These are phyloP conservation scores for Asbolus verrucosus DNA, from an alignment of 1,140 invertebrate species.

Conservation along the genomic window DNA sequence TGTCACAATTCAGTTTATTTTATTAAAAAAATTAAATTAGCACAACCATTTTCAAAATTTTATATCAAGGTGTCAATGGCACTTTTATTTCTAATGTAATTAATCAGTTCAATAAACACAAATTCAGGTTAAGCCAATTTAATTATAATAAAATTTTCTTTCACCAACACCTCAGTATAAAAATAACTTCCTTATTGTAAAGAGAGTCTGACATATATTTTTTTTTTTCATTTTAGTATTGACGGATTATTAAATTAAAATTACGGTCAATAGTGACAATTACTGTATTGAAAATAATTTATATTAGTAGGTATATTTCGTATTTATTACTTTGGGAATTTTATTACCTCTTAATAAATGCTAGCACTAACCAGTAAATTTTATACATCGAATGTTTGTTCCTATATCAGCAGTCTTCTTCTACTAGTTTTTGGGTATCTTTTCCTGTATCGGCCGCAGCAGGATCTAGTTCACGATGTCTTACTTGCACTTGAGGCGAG, in stretches of 20 bases:
- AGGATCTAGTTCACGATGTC: slow-evolving; percentile 85
- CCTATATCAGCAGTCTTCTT: slow-evolving; percentile 77
- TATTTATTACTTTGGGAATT: too few species aligned
- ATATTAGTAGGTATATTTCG: too few species aligned
- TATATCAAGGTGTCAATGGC: slow-evolving; percentile 50
- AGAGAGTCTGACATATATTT: slow-evolving; percentile 5
- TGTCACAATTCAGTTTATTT: background rate
- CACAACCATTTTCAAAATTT: slow-evolving; percentile 27
- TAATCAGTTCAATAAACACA: background rate
- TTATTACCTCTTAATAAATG: slow-evolving; percentile 47
- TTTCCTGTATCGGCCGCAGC: slow-evolving; percentile 87
- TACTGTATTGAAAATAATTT: too few species aligned
- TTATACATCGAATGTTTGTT: slow-evolving; percentile 37
- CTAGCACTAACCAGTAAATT: slow-evolving; percentile 52
- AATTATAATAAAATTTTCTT: slow-evolving; percentile 34
- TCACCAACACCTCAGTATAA: slow-evolving; percentile 36
- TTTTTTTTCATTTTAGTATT: too few species aligned
- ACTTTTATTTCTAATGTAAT: slow-evolving; percentile 41
- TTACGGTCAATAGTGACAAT: too few species aligned
- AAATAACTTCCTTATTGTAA: slow-evolving; percentile 16
- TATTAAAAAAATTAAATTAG: slow-evolving; percentile 8
- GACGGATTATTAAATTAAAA: too few species aligned
- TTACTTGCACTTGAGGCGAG: slow-evolving; percentile 78
- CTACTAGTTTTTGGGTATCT: slow-evolving; percentile 90
- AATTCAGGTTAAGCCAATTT: slow-evolving; percentile 23